Evolutionary conservation across 2,113 vertebrate species (phyloP).

Genomic region (Gymnogyps californianus): DNA sequence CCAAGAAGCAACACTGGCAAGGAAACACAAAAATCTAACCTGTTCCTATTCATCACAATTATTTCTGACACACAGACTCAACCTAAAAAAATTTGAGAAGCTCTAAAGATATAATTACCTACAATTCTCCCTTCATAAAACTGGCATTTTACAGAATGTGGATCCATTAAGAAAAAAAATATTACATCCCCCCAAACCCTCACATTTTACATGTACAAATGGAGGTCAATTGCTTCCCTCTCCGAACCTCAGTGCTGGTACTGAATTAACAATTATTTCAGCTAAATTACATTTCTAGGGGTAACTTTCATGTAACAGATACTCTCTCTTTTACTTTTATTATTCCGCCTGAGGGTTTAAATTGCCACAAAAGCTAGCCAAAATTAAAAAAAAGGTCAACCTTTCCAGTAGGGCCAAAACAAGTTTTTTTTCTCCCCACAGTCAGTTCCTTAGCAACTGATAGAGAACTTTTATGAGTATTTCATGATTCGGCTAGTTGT

Average conservation of each 20-base stretch:
- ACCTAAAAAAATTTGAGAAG: background rate
- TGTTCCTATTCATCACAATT: background rate
- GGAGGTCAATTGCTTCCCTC: background rate
- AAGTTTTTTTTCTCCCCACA: background rate
- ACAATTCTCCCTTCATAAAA: background rate
- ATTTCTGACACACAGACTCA: background rate
- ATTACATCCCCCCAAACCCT: background rate
- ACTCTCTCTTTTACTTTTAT: background rate
- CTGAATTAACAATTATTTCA: background rate
- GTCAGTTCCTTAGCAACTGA: background rate
- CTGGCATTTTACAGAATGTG: background rate
- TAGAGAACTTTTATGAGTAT: background rate
- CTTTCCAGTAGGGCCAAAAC: background rate
- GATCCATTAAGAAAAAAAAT: background rate
- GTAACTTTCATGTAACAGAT: background rate
- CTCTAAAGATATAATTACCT: background rate
- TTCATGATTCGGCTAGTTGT: fast-evolving
- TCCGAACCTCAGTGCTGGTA: background rate
- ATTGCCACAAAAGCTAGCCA: background rate
- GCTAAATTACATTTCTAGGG: background rate
- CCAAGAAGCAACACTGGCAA: background rate
- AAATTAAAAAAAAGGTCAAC: background rate
- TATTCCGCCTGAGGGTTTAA: background rate
- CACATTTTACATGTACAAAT: background rate
- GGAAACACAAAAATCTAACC: background rate